phyloP scores from a whole-genome alignment of 2,797 vertebrate genomes.

The Avahi laniger region DNA sequence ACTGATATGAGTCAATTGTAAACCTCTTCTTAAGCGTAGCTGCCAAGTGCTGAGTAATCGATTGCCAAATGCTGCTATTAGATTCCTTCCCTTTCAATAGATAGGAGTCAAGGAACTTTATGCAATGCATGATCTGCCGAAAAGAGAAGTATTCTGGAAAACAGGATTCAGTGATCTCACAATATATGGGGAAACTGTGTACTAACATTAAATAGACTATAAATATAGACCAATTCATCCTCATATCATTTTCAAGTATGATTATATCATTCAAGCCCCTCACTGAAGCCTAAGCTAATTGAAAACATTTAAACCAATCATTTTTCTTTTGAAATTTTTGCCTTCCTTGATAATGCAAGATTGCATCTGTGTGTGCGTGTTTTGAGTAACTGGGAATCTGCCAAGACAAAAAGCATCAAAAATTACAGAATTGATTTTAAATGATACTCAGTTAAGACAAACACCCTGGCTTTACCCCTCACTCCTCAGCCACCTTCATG shows the following conservation, averaged over 20 bases:
- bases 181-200: not conserved
- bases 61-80: not conserved
- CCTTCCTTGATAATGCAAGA: not conserved
- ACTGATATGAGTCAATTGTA: not conserved
- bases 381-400: not conserved
- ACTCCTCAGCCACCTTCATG: not conserved
- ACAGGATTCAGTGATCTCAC: not conserved
- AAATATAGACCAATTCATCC: not conserved
- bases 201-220: not conserved
- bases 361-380: not conserved
- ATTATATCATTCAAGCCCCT: not conserved
- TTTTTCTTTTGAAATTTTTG: conserved; percentile 40
- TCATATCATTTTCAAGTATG: not conserved
- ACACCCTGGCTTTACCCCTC: not conserved
- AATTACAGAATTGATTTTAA: not conserved
- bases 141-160: conserved; percentile 40
- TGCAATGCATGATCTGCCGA: not conserved
- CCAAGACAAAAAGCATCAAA: not conserved
- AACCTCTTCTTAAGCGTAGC: not conserved
- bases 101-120: not conserved
- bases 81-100: not conserved
- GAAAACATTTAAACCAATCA: not conserved
- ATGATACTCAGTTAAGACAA: not conserved
- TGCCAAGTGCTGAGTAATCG: not conserved
- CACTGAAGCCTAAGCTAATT: not conserved